Evolutionary conservation across 1,140 invertebrate species (phyloP), one percentile per base, ranked within the genome.

Genomic region (Drosophila athabasca): DNA sequence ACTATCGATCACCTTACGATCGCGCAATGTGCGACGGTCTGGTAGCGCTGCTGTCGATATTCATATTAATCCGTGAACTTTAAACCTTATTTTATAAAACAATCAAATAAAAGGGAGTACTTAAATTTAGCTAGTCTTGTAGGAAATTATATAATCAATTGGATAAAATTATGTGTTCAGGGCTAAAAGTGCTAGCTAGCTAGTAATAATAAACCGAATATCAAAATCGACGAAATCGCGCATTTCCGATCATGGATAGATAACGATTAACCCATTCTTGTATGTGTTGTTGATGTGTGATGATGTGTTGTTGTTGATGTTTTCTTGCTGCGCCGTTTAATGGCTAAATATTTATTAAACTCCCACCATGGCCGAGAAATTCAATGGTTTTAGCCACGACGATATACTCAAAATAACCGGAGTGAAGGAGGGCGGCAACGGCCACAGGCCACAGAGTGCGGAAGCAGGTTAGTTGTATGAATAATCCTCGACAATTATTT

Each of bases 321-420:
- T 39, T 39, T 39, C 35, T 39, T 39, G 11, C 35, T 39, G 19
- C 0, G 24, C 29, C 17, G 26, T 43, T 58, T 52, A 44, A 41
- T 43, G 55, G 83, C 61, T 66, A 79, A 79, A 78, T 79, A 79
- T 60, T 62, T 68, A 43, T 54, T 53, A 71, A 48, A 65, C 13
- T 26, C 22, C 0, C 17, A 88, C 52, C 46, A 92, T 92, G 91
- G 82, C 90, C 31, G 81, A 78, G 41, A 92, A 91, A 72, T 92
- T 92, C 74, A 79, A 92, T 76, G 92, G 92, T 2, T 92, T 92
- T 72, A 92, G 87, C 70, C 90, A 92, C 74, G 92, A 92, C 53
- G 92, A 92, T 53, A 92, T 92, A 65, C 85, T 91, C 52, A 92
- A 90, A 66, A 76, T 92, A 35, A 87, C 80, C 6, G 89, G 89